Conservation (phyloP, 2,888 invertebrate species). For the Sarcophaga caerulescens region DNA sequence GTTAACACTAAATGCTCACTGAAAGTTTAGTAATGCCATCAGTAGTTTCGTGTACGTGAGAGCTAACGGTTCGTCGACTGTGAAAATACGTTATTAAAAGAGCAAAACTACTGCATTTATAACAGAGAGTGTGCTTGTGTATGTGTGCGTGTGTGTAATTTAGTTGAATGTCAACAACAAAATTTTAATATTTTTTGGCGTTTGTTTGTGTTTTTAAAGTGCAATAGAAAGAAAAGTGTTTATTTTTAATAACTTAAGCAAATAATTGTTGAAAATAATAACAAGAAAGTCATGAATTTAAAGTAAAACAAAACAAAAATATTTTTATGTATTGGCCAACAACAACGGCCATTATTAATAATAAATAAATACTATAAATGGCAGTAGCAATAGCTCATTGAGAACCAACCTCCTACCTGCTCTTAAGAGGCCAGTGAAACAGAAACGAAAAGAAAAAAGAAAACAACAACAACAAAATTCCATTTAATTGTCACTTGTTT, state of each 20-base stretch:
- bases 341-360: not conserved
- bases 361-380: not conserved
- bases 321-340: slow-evolving; percentile 10
- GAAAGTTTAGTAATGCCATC: slow-evolving; percentile 47
- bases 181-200: slow-evolving; percentile 4
- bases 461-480: not conserved
- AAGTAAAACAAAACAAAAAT: not conserved
- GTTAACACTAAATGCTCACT: slow-evolving; percentile 4
- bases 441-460: slow-evolving; percentile 24
- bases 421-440: slow-evolving; percentile 23
- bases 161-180: slow-evolving; percentile 11
- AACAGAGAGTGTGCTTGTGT: not conserved
- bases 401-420: slow-evolving; percentile 4
- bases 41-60: slow-evolving; percentile 56
- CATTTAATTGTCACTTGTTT: slow-evolving; percentile 43
- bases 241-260: slow-evolving; percentile 10
- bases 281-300: not conserved
- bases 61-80: slow-evolving; percentile 38
- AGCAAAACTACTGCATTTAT: not conserved
- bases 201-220: not conserved
- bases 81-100: not conserved
- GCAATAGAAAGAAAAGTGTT: slow-evolving; percentile 2
- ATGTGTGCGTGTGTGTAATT: not conserved
- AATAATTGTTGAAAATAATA: slow-evolving; percentile 10
- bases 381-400: slow-evolving; percentile 15